Conservation (phyloP, 2,113 vertebrate species). For the Pseudorhombus dupliciocellatus region DNA sequence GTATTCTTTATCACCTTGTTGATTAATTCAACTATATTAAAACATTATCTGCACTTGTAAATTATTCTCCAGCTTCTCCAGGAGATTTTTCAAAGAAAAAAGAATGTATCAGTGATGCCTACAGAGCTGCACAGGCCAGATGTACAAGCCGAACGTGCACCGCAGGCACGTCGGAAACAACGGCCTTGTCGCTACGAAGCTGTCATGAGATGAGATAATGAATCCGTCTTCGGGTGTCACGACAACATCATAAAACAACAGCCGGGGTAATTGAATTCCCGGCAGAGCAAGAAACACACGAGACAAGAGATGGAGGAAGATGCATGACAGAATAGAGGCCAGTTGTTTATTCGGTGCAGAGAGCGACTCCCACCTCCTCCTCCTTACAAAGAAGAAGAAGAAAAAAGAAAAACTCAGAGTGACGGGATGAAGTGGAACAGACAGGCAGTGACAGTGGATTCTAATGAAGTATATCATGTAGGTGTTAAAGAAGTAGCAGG, state of each 20-base stretch:
- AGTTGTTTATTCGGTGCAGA: constrained; percentile 64
- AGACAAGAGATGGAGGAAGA: constrained; percentile 62
- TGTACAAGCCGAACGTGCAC: constrained; percentile 9
- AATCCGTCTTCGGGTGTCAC: constrained; percentile 79
- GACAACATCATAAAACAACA: constrained; percentile 81
- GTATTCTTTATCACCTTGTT: neutral
- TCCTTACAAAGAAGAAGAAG: constrained; percentile 4
- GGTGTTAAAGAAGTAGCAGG: constrained; percentile 74
- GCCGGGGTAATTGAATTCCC: constrained; percentile 79
- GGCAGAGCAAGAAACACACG: constrained; percentile 49
- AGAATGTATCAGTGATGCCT: neutral
- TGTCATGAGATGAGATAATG: constrained; percentile 82
- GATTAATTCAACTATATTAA: constrained; percentile 27
- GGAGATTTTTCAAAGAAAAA: neutral
- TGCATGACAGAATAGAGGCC: constrained; percentile 56
- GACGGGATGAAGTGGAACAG: constrained; percentile 65
- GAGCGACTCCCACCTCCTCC: neutral
- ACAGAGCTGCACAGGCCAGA: constrained; percentile 3
- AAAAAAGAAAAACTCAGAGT: constrained; percentile 14
- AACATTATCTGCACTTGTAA: constrained; percentile 1
- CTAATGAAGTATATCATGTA: constrained; percentile 80
- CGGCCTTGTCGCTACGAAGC: constrained; percentile 33
- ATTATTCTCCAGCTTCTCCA: neutral
- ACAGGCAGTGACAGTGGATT: constrained; percentile 68
- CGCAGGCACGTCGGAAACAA: constrained; percentile 14